Conservation (phyloP, 2,113 vertebrate species). For the Hipposideros armiger region DNA sequence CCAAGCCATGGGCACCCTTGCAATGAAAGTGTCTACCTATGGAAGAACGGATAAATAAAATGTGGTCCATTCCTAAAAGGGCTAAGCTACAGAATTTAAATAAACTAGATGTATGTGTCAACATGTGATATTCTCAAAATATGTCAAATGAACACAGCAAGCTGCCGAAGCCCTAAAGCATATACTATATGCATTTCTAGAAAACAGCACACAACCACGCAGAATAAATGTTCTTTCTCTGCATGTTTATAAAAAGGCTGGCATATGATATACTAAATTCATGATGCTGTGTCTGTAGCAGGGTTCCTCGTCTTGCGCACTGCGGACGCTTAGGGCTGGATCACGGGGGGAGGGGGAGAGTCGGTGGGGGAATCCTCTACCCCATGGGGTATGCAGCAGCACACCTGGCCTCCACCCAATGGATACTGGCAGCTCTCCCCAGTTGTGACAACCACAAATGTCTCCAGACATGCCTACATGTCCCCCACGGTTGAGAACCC, state of each 20-base stretch:
- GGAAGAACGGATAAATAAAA: not conserved
- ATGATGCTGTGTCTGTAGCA: not conserved
- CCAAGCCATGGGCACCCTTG: fast-evolving
- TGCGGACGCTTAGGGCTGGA: fast-evolving
- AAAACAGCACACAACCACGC: not conserved
- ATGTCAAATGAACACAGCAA: not conserved
- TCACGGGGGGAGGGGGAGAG: too few species aligned
- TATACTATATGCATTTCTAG: not conserved
- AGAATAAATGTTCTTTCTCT: not conserved
- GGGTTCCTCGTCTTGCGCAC: not conserved
- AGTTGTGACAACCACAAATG: not conserved
- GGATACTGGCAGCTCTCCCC: not conserved
- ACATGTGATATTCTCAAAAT: not conserved
- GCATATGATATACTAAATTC: not conserved
- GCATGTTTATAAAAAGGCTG: not conserved
- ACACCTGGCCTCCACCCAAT: not conserved
- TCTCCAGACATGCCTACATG: not conserved
- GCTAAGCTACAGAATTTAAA: not conserved
- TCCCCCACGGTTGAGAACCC: not conserved
- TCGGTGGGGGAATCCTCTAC: fast-evolving
- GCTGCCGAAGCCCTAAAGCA: not conserved
- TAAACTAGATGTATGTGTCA: not conserved
- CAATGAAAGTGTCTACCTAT: not conserved
- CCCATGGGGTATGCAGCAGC: not conserved
- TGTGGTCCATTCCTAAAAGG: not conserved